Conservation (phyloP, 2,888 invertebrate species). For the Sinotaia quadrata region DNA sequence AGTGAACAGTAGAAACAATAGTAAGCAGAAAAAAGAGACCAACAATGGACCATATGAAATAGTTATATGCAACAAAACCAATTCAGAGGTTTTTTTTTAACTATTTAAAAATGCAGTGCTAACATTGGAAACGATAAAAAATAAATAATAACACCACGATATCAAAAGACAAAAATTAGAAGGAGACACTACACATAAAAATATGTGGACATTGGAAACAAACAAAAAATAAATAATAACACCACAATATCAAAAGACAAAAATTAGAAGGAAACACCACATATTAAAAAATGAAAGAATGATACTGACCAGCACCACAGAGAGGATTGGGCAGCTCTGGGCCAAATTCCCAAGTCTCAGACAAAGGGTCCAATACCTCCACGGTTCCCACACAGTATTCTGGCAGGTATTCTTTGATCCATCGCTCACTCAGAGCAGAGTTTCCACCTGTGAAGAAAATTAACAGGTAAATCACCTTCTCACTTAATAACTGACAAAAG, state of each 20-base stretch:
- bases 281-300: neutral
- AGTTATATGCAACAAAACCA: too few species aligned
- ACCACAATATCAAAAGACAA: neutral
- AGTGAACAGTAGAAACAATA: too few species aligned
- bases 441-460: conserved; percentile 60
- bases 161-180: neutral
- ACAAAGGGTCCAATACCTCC: conserved; percentile 66
- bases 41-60: too few species aligned
- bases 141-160: too few species aligned
- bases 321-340: conserved; percentile 69
- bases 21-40: too few species aligned
- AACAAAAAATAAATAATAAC: too few species aligned
- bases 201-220: neutral
- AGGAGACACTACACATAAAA: neutral
- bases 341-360: conserved; percentile 61
- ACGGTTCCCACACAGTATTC: conserved; percentile 67
- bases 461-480: too few species aligned
- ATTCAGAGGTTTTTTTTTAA: too few species aligned
- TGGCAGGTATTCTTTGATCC: conserved; percentile 68
- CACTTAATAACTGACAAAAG: too few species aligned
- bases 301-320: conserved; percentile 65
- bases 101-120: too few species aligned
- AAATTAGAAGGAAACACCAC: neutral
- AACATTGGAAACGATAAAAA: neutral
- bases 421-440: conserved; percentile 66